Evolutionary conservation across 2,113 vertebrate species (phyloP).

Genomic region (Campylomormyrus tamandua): DNA sequence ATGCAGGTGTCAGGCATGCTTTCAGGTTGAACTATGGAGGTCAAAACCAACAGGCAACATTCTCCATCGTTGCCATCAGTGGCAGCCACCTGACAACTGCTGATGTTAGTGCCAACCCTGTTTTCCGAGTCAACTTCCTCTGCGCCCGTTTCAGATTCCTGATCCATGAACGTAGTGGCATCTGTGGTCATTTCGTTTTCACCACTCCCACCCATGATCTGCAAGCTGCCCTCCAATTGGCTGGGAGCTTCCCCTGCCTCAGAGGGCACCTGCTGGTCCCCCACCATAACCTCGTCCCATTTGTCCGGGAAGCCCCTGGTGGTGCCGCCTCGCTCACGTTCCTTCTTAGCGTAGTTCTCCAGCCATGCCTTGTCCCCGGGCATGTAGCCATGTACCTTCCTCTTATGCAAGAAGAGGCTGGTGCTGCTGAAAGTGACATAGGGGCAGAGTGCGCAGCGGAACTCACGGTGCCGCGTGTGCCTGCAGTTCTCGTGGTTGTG

Average conservation of each 20-base stretch:
- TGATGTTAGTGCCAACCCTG: slow-evolving; percentile 19
- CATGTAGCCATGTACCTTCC: slow-evolving; percentile 81
- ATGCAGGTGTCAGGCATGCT: slow-evolving; percentile 18
- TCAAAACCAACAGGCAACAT: slow-evolving; percentile 54
- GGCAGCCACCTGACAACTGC: slow-evolving; percentile 26
- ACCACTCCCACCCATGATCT: not conserved
- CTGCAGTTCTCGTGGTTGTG: slow-evolving; percentile 94
- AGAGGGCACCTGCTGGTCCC: not conserved
- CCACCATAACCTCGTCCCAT: slow-evolving; percentile 5
- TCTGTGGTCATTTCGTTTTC: not conserved
- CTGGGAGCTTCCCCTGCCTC: not conserved
- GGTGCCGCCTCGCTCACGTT: slow-evolving; percentile 58
- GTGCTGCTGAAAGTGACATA: slow-evolving; percentile 89
- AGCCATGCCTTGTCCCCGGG: slow-evolving; percentile 85
- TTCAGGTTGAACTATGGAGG: slow-evolving; percentile 39
- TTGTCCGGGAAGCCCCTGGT: slow-evolving; percentile 35
- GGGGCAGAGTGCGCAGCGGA: slow-evolving; percentile 77
- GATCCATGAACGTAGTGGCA: not conserved
- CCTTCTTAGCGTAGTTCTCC: slow-evolving; percentile 70
- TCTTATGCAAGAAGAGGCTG: slow-evolving; percentile 92
- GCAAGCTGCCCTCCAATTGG: not conserved
- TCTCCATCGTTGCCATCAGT: slow-evolving; percentile 33
- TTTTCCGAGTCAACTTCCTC: not conserved
- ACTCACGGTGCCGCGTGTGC: slow-evolving; percentile 82
- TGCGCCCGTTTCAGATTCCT: slow-evolving; percentile 6